Base-by-base conservation (phyloP, 2,797 vertebrate species). In the Babyrousa celebensis region DNA sequence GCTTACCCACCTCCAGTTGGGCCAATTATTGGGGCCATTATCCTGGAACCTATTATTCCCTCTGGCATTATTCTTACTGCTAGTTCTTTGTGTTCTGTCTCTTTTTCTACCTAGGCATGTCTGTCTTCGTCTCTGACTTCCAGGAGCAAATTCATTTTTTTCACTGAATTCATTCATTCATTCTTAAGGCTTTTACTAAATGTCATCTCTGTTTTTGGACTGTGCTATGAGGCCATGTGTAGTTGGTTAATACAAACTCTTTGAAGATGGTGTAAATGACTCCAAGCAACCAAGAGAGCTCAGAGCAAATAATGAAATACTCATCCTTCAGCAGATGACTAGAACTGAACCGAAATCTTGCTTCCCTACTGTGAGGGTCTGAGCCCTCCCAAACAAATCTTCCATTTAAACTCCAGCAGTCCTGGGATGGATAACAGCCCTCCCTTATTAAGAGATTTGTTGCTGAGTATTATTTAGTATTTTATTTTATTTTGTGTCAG, bases 391-490 rank as follows among this genome's bases (percentile, higher is more conserved):
- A 23, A 52, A 78, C 21, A 83, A 52, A 36, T 62, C 72, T 92
- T 48, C 67, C 36, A 29, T 36, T 58, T 65, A 75, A 82, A 85
- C n/a, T 70, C 63, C 60, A 72, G 21, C 88, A 12, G 0, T 93
- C 92, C 75, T 88, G 29, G 48, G 62, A n/a, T 87, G 89, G 83
- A 92, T 48, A 85, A 85, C 96, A 97, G 91, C 62, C 68, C 58
- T 95, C 60, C n/a, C 65, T 96, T 96, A 97, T 98, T 97, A 97
- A 98, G 60, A 93, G 95, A 98, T 98, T 98, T 98, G 94, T 97
- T 98, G 96, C 52, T 95, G 63, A n/a, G 62, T 96, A 82, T 85
- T 97, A 96, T 89, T 85, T 96, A 91, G 92, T 97, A 93, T 97
- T 92, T 97, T 93, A 96, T 96, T 97, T 95, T 97, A 96, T 97